These are phyloP conservation scores for Hirudo medicinalis DNA, from an alignment of 1,140 invertebrate genomes.

Conservation along the genomic window DNA sequence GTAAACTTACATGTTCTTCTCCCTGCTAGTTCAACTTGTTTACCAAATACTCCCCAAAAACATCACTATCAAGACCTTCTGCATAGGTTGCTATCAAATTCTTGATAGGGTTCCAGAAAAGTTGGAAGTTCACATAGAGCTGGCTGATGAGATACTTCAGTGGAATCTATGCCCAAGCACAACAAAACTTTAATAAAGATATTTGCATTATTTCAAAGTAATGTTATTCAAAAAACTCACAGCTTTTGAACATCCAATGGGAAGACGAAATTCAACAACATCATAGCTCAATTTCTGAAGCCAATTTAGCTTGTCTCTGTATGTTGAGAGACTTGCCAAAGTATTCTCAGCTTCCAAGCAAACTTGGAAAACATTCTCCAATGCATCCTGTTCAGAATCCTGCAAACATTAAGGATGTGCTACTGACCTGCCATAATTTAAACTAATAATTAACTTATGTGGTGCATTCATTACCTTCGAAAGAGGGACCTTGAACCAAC, in stretches of 20 bases:
- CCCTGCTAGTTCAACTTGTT: constrained; percentile 47
- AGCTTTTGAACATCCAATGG: constrained; percentile 27
- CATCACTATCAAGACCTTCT: constrained; percentile 47
- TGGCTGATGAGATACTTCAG: constrained; percentile 65
- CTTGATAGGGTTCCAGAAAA: constrained; percentile 69
- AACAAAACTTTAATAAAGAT: constrained; percentile 26
- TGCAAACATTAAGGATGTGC: no score
- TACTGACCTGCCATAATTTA: no score
- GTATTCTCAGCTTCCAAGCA: constrained; percentile 58
- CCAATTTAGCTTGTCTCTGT: constrained; percentile 58
- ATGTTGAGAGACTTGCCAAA: constrained; percentile 55
- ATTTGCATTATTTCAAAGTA: background rate
- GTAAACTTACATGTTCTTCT: constrained; percentile 30
- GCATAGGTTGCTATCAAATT: constrained; percentile 61
- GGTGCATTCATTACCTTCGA: no score
- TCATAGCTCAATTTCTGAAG: constrained; percentile 55
- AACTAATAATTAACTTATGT: no score
- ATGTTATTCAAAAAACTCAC: constrained; percentile 24
- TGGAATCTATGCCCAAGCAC: constrained; percentile 48
- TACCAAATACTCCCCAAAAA: constrained; percentile 62
- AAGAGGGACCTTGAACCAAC: no score
- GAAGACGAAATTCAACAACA: constrained; percentile 32
- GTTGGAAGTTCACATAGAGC: constrained; percentile 70
- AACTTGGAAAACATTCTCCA: constrained; percentile 47
- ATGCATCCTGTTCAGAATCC: background rate